Conservation (phyloP, 2,113 vertebrate species). For the Ciconia maguari region DNA sequence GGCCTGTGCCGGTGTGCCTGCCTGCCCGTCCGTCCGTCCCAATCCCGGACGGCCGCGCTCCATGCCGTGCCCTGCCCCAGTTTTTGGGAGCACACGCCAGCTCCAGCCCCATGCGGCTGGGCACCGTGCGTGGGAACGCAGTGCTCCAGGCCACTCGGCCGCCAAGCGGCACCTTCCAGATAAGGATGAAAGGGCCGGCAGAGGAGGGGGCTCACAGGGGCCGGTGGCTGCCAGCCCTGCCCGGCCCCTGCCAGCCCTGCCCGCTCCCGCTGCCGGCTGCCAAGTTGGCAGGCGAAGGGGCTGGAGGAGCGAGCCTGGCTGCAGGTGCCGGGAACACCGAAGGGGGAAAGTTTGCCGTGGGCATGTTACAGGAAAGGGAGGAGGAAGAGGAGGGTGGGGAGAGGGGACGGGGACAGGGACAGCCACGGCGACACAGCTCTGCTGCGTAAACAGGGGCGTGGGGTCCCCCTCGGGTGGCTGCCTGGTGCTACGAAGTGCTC, state of each 20-base stretch:
- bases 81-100: neutral
- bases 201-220: neutral
- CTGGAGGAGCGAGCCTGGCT: neutral
- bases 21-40: accelerated
- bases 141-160: neutral
- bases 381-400: neutral
- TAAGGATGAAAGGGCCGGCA: neutral
- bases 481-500: neutral
- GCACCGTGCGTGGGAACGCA: neutral
- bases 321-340: neutral
- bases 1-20: accelerated
- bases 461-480: neutral
- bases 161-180: neutral
- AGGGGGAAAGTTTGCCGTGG: neutral
- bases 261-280: neutral
- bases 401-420: neutral
- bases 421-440: neutral
- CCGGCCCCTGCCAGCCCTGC: neutral
- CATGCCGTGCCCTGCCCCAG: accelerated
- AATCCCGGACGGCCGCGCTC: neutral
- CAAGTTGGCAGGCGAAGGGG: neutral
- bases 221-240: neutral
- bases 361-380: neutral
- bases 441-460: neutral
- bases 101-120: accelerated